phyloP scores from a whole-genome alignment of 2,113 vertebrate species.

The Tragelaphus strepsiceros region DNA sequence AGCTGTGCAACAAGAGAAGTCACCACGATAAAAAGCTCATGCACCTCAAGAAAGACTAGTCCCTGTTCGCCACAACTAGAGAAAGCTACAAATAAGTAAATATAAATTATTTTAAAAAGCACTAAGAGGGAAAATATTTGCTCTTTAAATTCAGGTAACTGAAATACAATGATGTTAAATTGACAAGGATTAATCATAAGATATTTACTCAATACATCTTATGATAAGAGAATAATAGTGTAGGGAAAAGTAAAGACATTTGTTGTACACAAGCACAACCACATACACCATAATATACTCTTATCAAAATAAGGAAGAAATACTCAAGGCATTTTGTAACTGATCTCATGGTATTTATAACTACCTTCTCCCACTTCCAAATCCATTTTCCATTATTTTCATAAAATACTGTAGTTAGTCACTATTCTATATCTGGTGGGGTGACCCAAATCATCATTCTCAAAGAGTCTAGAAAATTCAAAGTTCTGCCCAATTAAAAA shows the following conservation, averaged over 20 bases:
- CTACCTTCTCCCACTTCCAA: background rate
- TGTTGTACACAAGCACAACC: background rate
- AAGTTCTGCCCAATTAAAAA: background rate
- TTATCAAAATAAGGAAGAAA: background rate
- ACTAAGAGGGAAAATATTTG: background rate
- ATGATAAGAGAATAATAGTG: background rate
- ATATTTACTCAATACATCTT: background rate
- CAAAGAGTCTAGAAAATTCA: background rate
- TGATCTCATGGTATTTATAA: background rate
- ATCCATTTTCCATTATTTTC: background rate
- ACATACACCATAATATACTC: background rate
- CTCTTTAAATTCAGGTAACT: background rate
- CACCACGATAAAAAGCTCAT: background rate
- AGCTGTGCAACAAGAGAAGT: background rate
- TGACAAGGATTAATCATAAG: background rate
- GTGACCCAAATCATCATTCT: background rate
- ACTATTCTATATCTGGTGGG: background rate
- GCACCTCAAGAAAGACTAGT: background rate
- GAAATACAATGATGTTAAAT: background rate
- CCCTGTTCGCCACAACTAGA: rapidly evolving
- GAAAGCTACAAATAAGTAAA: background rate
- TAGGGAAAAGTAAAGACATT: background rate
- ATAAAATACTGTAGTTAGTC: background rate
- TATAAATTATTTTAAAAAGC: background rate
- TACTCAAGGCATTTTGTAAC: background rate